Base-by-base conservation (phyloP, 2,888 invertebrate genomes). In the Temnothorax unifasciatus region DNA sequence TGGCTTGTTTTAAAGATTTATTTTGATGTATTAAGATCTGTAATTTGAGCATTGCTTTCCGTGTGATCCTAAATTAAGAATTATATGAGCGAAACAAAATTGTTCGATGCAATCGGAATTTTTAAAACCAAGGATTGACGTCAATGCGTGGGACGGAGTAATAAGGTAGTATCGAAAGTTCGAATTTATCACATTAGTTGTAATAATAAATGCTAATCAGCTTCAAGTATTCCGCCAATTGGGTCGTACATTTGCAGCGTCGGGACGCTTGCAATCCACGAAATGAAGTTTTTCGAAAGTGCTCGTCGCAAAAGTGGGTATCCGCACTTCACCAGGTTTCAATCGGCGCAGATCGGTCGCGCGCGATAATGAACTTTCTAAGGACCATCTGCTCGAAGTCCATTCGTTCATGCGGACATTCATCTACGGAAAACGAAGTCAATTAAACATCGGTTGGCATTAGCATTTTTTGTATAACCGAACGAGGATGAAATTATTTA, bases 281-380 rank as follows among this genome's bases (percentile, higher is more conserved):
- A 34, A 44, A 21, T 18, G 63, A 44, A 21, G 18, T 44, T 71
- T 71, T 71, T 79, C 71, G 47, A 79, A 71, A 71, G 57, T 79
- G 6, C 5, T 13, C 69, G 34, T 41, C 21, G 29, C 50, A 57
- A 68, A 77, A 79, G 57, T 34, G 34, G 11, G 13, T 57, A 47
- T 21, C 47, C 34, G 71, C 15, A 59, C 68, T 71, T 38, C 13
- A 57, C 13, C 29, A n/a, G 5, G 15, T 18, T 9, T 18, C 57
- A 52, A 15, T 25, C 3, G 21, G 8, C 21, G 25, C 50, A 52
- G n/a, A 66, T 66, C 54, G 57, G 34, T 57, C 47, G 57, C 79
- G 57, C 47, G 57, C 79, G 57, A 59, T 71, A 71, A 79, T 21
- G 34, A 79, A 69, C 79, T 71, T 71, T 69, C 69, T 21, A 77